Evolutionary conservation across 1,140 invertebrate species (phyloP).

Genomic region (Brachionus rubens): DNA sequence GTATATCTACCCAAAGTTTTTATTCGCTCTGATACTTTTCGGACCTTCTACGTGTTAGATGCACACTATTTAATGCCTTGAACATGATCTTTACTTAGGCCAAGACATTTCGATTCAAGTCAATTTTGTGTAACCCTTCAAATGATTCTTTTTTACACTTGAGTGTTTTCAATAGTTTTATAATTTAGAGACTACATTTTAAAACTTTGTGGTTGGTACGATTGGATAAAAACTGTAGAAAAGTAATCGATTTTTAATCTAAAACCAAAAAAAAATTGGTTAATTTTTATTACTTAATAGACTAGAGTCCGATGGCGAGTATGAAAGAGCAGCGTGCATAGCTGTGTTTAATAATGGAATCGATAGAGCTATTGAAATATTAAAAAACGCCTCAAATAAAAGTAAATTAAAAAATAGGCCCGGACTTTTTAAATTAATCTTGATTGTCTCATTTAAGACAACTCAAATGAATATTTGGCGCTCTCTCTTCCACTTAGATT

Average conservation of each 20-base stretch:
- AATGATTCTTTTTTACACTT: too few relatives aligned
- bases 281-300: not conserved
- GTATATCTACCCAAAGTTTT: too few relatives aligned
- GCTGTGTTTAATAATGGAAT: not conserved
- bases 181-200: not conserved
- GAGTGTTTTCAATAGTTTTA: not conserved
- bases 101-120: too few relatives aligned
- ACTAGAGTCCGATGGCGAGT: conserved; percentile 7
- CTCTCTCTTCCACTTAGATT: not conserved
- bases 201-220: conserved; percentile 19
- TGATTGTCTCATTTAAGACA: too few relatives aligned
- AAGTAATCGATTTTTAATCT: not conserved
- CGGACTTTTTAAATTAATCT: too few relatives aligned
- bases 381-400: conserved; percentile 6
- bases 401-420: not conserved
- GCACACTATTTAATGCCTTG: too few relatives aligned
- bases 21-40: too few relatives aligned
- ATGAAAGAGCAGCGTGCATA: conserved; percentile 39
- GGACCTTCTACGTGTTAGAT: too few relatives aligned
- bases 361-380: conserved; percentile 23
- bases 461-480: conserved; percentile 27
- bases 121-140: too few relatives aligned
- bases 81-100: too few relatives aligned
- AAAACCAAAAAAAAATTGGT: not conserved
- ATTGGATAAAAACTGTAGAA: conserved; percentile 22